These are phyloP conservation scores for Drosophila kikkawai DNA, from an alignment of 1,140 invertebrate genomes.

Conservation along the genomic window DNA sequence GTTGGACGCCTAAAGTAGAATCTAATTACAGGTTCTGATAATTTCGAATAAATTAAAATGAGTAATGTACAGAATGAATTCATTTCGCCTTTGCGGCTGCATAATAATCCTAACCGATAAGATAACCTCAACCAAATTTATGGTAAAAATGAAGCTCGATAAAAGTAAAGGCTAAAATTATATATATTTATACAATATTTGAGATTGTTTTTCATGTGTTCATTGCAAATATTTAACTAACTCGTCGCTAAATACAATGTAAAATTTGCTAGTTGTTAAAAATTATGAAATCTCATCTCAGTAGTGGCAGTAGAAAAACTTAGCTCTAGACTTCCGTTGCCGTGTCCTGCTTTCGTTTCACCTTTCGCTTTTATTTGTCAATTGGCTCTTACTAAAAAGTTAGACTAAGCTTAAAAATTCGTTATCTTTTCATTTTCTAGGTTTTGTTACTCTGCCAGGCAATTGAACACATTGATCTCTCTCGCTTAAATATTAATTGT, in stretches of 20 bases:
- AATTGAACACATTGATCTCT: constrained; percentile 49
- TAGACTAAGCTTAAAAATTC: constrained; percentile 55
- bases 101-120: constrained; percentile 28
- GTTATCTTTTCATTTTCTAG: constrained; percentile 16
- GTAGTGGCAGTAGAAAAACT: constrained; percentile 57
- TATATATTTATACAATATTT: constrained; percentile 51
- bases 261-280: constrained; percentile 75
- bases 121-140: constrained; percentile 34
- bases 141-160: constrained; percentile 26
- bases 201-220: constrained; percentile 55
- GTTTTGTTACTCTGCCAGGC: constrained; percentile 44
- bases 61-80: constrained; percentile 69
- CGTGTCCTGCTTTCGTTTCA: constrained; percentile 26
- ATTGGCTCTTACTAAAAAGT: constrained; percentile 66
- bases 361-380: constrained; percentile 72
- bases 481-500: constrained; percentile 62
- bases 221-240: constrained; percentile 76
- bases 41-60: constrained; percentile 65
- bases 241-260: constrained; percentile 73
- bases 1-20: constrained; percentile 44
- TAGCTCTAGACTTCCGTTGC: constrained; percentile 54
- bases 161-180: constrained; percentile 35
- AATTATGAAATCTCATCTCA: constrained; percentile 64
- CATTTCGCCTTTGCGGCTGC: constrained; percentile 34
- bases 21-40: constrained; percentile 37